Conservation (phyloP, 2,113 vertebrate genomes). For the Hystrix cristata region DNA sequence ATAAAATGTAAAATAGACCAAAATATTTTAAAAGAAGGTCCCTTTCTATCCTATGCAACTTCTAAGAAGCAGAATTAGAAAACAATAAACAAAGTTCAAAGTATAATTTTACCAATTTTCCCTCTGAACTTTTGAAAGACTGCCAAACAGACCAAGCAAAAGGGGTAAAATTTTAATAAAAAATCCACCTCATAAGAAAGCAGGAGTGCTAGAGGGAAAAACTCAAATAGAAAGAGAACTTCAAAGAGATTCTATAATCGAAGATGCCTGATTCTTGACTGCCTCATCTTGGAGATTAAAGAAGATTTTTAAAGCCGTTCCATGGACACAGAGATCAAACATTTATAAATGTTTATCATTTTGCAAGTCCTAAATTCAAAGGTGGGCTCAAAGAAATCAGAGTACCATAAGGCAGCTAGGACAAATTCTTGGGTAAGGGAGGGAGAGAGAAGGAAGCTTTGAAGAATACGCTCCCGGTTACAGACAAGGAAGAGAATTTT, state of each 20-base stretch:
- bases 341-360: slow-evolving; percentile 82
- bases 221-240: slow-evolving; percentile 63
- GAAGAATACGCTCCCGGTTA: slow-evolving; percentile 26
- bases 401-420: not conserved
- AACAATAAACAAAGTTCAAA: slow-evolving; percentile 70
- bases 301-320: slow-evolving; percentile 79
- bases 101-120: slow-evolving; percentile 74
- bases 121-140: slow-evolving; percentile 74
- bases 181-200: slow-evolving; percentile 50
- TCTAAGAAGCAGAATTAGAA: slow-evolving; percentile 46
- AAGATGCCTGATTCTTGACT: slow-evolving; percentile 74
- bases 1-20: slow-evolving; percentile 46
- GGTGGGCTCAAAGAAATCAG: slow-evolving; percentile 57
- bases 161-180: not conserved
- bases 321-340: slow-evolving; percentile 77
- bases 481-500: not conserved
- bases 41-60: slow-evolving; percentile 31
- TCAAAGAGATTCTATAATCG: slow-evolving; percentile 80
- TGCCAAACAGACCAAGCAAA: slow-evolving; percentile 76
- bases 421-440: not conserved
- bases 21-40: slow-evolving; percentile 58
- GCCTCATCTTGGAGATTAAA: slow-evolving; percentile 81
- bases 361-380: slow-evolving; percentile 80
- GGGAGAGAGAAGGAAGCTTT: not conserved
- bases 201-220: slow-evolving; percentile 71